phyloP scores from a whole-genome alignment of 2,888 invertebrate species.

The Eubasilissa splendida region DNA sequence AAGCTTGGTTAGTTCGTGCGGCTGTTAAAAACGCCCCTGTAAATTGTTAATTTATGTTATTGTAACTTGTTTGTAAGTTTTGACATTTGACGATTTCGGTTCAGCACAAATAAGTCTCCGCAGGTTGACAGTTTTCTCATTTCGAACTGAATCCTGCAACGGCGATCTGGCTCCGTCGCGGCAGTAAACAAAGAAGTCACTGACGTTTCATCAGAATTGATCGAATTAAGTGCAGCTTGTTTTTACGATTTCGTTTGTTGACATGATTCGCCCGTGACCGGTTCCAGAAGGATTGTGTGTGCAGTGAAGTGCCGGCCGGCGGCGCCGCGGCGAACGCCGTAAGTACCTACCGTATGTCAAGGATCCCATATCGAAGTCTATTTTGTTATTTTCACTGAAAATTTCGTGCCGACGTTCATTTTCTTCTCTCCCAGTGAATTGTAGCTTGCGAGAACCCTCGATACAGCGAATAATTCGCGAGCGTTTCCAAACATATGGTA shows the following conservation, averaged over 20 bases:
- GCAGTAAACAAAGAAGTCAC: constrained; percentile 44
- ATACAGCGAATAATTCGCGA: neutral
- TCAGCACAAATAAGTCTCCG: neutral
- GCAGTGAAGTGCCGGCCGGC: constrained; percentile 36
- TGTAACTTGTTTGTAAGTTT: constrained; percentile 37
- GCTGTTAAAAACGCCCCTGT: constrained; percentile 44
- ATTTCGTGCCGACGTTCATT: no score
- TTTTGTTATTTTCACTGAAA: no score
- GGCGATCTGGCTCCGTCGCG: neutral
- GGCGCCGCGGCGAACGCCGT: neutral
- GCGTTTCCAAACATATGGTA: constrained; percentile 1
- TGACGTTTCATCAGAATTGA: constrained; percentile 44
- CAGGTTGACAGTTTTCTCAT: neutral
- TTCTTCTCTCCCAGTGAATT: no score
- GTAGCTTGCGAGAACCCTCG: no score
- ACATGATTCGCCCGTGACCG: constrained; percentile 5
- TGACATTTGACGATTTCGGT: constrained; percentile 36
- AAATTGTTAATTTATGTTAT: constrained; percentile 42
- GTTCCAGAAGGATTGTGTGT: constrained; percentile 25
- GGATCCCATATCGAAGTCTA: no score
- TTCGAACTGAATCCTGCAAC: neutral
- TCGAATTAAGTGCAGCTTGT: constrained; percentile 41
- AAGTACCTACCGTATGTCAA: constrained; percentile 8
- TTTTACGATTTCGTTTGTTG: constrained; percentile 39
- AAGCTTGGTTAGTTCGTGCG: constrained; percentile 13